phyloP scores from a whole-genome alignment of 2,888 invertebrate genomes.

The Agrotis puta region DNA sequence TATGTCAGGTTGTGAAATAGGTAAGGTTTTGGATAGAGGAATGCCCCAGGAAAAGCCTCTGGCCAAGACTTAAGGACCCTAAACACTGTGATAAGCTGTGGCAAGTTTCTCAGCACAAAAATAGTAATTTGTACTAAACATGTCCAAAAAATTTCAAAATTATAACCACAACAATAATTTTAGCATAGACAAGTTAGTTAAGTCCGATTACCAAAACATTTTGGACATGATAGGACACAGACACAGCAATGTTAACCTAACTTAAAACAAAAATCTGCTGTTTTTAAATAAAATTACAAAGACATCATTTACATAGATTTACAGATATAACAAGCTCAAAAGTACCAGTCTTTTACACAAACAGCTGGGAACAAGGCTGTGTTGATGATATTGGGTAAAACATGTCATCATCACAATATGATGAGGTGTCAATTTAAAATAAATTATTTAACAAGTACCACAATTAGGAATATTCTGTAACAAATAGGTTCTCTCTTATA shows the following conservation, averaged over 20 bases:
- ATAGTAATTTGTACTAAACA: neutral
- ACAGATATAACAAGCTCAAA: neutral
- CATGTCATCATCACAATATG: constrained; percentile 26
- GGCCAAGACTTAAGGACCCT: neutral
- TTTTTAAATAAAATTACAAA: neutral
- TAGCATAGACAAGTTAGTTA: neutral
- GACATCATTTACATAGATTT: neutral
- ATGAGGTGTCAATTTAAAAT: constrained; percentile 46
- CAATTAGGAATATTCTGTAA: neutral
- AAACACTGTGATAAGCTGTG: too few relatives aligned
- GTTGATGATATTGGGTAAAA: neutral
- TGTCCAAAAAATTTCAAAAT: too few relatives aligned
- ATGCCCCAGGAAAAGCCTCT: neutral
- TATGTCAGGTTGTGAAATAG: neutral
- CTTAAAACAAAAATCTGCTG: constrained; percentile 7
- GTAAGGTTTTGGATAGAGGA: too few relatives aligned
- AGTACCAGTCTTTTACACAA: neutral
- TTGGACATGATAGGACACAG: neutral
- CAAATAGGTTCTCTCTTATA: constrained; percentile 3
- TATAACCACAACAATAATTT: too few relatives aligned
- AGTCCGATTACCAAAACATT: neutral
- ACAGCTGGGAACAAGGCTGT: neutral
- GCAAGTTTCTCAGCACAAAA: too few relatives aligned
- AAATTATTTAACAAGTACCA: neutral
- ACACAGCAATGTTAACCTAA: neutral